These are phyloP conservation scores for Rhynchotus rufescens DNA, from an alignment of 2,797 vertebrate species.

Conservation along the genomic window DNA sequence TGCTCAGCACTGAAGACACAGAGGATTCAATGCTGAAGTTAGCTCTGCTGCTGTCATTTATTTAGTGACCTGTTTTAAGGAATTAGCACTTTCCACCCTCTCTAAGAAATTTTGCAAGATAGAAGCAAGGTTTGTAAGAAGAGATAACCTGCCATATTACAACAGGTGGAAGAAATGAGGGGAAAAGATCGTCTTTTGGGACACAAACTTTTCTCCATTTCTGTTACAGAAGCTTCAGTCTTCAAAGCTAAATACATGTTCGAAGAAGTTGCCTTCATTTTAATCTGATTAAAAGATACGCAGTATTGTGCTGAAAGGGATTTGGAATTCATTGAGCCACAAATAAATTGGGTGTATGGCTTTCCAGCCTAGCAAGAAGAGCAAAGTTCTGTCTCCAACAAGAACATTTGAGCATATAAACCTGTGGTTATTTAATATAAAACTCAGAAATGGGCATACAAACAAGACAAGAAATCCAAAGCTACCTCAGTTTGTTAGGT, in stretches of 20 bases:
- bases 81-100: neutral
- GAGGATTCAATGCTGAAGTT: neutral
- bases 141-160: neutral
- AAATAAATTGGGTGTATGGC: neutral
- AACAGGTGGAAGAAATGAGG: neutral
- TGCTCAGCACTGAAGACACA: neutral
- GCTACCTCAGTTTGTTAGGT: neutral
- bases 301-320: neutral
- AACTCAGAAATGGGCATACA: neutral
- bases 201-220: neutral
- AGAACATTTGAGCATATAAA: neutral
- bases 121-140: neutral
- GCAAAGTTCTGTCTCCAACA: neutral
- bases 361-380: neutral
- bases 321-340: neutral
- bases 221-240: neutral
- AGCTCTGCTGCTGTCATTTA: neutral
- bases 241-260: neutral
- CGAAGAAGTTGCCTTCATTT: neutral
- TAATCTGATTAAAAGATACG: neutral
- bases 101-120: neutral
- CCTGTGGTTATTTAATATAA: neutral
- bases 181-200: neutral
- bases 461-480: neutral
- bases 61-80: neutral